Evolutionary conservation across 2,113 vertebrate species (phyloP).

Genomic region (Bostrychus sinensis): DNA sequence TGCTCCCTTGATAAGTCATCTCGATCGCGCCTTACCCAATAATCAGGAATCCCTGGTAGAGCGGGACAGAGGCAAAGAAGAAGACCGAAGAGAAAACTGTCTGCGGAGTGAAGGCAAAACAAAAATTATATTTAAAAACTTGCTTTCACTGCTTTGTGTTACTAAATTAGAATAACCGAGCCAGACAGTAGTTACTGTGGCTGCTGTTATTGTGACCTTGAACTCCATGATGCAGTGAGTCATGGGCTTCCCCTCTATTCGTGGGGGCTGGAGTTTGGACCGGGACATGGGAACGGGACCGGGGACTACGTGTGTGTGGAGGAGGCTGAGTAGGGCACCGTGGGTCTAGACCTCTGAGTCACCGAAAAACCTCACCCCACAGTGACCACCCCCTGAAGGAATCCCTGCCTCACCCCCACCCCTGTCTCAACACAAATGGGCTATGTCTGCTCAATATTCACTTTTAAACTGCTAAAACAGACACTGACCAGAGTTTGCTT

Average conservation of each 20-base stretch:
- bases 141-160: not conserved
- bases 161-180: slow-evolving; percentile 1
- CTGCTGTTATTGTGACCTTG: slow-evolving; percentile 39
- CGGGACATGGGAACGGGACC: slow-evolving; percentile 41
- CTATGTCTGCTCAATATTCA: not conserved
- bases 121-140: not conserved
- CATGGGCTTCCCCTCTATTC: slow-evolving; percentile 47
- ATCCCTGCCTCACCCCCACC: slow-evolving; percentile 11
- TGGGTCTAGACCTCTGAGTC: slow-evolving; percentile 55
- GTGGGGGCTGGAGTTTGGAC: slow-evolving; percentile 48
- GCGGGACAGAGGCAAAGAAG: slow-evolving; percentile 95
- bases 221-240: slow-evolving; percentile 58
- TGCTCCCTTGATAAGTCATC: slow-evolving; percentile 65
- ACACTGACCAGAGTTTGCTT: not conserved
- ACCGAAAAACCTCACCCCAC: slow-evolving; percentile 35
- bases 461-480: not conserved
- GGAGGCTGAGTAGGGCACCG: slow-evolving; percentile 38
- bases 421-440: not conserved
- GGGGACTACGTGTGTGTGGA: slow-evolving; percentile 8
- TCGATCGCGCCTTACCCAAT: slow-evolving; percentile 87
- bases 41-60: slow-evolving; percentile 97
- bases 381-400: slow-evolving; percentile 39
- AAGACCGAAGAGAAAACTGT: slow-evolving; percentile 97
- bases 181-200: slow-evolving; percentile 48
- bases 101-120: slow-evolving; percentile 62